Conservation (phyloP, 2,113 vertebrate species). For the Eulacestoma nigropectus region DNA sequence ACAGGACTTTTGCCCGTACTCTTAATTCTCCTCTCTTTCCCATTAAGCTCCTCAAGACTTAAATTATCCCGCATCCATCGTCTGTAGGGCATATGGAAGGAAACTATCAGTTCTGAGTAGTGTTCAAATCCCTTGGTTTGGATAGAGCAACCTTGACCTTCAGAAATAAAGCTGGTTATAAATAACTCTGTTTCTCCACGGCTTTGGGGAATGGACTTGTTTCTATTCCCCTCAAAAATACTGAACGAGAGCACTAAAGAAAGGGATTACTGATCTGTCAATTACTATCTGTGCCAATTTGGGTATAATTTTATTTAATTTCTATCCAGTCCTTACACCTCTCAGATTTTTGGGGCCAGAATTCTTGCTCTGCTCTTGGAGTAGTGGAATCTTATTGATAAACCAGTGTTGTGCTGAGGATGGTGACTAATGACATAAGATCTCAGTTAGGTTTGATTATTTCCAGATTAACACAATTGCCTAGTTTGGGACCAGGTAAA, state of each 20-base stretch:
- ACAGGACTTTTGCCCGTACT: neutral
- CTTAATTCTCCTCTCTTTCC: neutral
- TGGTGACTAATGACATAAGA: neutral
- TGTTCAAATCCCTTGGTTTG: neutral
- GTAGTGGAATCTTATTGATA: neutral
- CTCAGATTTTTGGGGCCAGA: neutral
- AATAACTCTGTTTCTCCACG: neutral
- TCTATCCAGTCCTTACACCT: neutral
- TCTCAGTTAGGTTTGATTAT: neutral
- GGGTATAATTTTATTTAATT: neutral
- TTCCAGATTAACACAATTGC: neutral
- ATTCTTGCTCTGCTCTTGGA: neutral
- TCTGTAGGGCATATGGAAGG: neutral
- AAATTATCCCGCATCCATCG: neutral
- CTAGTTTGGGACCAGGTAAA: neutral
- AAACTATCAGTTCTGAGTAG: neutral
- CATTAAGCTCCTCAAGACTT: neutral
- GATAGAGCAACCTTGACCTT: neutral
- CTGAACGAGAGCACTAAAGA: neutral
- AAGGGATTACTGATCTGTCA: neutral
- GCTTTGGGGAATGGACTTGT: neutral
- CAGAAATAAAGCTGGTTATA: neutral
- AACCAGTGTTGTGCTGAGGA: neutral
- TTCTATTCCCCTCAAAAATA: neutral
- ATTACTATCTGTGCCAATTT: neutral